These are phyloP conservation scores for Luehdorfia chinensis DNA, from an alignment of 1,140 invertebrate genomes.

Conservation along the genomic window DNA sequence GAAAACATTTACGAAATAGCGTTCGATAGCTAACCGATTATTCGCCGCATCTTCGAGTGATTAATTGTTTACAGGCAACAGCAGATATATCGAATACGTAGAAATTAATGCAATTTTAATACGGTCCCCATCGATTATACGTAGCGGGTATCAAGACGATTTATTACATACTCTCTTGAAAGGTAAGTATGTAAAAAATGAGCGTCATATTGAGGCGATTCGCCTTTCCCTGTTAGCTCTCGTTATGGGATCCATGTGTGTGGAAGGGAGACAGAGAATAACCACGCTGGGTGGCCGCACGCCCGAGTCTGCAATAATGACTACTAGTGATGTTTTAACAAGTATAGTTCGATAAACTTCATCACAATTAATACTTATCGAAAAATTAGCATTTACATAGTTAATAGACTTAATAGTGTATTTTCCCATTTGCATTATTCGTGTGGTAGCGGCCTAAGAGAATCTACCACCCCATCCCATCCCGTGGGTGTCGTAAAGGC, in stretches of 20 bases:
- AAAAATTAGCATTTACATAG: too few species aligned
- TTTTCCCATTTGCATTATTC: too few species aligned
- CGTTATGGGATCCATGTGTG: conserved; percentile 28
- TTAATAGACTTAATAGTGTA: too few species aligned
- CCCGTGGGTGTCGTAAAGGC: too few species aligned
- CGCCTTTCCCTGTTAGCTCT: conserved; percentile 30
- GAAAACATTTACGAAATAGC: too few species aligned
- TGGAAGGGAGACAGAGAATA: conserved; percentile 28
- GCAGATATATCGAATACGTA: conserved; percentile 29
- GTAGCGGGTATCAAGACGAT: conserved; percentile 21
- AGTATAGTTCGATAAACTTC: too few species aligned
- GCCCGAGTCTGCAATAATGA: conserved; percentile 26
- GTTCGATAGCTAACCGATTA: too few species aligned
- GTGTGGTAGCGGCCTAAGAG: too few species aligned
- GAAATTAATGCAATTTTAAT: conserved; percentile 52
- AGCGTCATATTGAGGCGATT: conserved; percentile 28
- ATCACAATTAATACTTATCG: too few species aligned
- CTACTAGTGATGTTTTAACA: conserved; percentile 5
- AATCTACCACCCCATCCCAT: too few species aligned
- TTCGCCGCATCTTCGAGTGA: conserved; percentile 22
- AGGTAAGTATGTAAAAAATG: conserved; percentile 44
- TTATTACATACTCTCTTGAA: conserved; percentile 35
- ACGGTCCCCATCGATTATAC: conserved; percentile 43
- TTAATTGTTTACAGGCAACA: conserved; percentile 29
- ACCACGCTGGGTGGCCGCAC: conserved; percentile 40